phyloP scores from a whole-genome alignment of 2,797 vertebrate genomes.

The Cottoperca gobio region DNA sequence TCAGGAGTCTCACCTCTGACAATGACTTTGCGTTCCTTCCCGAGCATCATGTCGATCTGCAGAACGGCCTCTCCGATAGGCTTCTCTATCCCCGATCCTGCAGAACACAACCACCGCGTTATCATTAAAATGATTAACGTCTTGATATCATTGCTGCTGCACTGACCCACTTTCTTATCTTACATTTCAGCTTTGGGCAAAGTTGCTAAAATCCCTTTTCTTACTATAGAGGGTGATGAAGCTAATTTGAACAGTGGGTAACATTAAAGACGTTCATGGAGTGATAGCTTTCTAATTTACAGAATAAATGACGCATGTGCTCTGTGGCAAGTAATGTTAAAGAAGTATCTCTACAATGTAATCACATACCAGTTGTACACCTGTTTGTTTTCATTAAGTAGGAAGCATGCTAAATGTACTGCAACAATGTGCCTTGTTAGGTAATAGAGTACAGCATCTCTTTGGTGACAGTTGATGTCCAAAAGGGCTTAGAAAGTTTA shows the following conservation, averaged over 20 bases:
- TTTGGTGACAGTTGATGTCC: background rate
- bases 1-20: slow-evolving; percentile 88
- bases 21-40: slow-evolving; percentile 90
- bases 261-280: background rate
- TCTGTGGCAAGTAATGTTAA: no score
- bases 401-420: background rate
- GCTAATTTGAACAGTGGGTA: no score
- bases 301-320: background rate
- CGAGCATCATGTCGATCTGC: slow-evolving; percentile 93
- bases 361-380: no score
- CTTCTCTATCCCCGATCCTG: slow-evolving; percentile 93
- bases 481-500: background rate
- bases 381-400: background rate
- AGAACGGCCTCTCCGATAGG: slow-evolving; percentile 94
- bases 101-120: background rate
- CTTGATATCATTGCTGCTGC: background rate
- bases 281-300: background rate
- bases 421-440: background rate
- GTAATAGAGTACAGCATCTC: background rate
- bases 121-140: background rate
- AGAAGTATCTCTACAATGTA: background rate
- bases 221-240: no score
- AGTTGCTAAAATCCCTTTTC: background rate
- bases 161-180: slow-evolving; percentile 1
- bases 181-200: background rate